Base-by-base conservation (phyloP, 37 sponge, comb jelly and placozoan genomes). In the Dysidea cf. avara region DNA sequence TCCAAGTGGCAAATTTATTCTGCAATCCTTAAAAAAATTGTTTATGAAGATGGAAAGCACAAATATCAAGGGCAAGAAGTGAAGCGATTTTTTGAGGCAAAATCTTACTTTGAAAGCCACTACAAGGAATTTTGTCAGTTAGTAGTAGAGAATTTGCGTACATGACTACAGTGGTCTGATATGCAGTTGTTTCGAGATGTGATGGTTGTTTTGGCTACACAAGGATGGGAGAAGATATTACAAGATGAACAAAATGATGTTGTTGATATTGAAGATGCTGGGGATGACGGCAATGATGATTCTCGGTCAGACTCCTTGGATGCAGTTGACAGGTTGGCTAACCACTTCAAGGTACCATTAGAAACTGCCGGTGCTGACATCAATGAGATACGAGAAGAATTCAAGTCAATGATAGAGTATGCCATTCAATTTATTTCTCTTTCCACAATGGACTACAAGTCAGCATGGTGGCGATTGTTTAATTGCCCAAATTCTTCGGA, bases 401-500 rank as follows among this genome's bases (percentile, higher is more conserved):
- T n/a, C n/a, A n/a, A n/a, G n/a, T n/a, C n/a, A n/a, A 72, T 79
- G 68, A 16, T 59, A 12, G 40, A 35, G 47, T 74, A 73, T 74
- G 73, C 76, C 16, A 37, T 18, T 17, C 68, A 65, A 51, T 74
- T 69, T 32, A 54, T 78, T n/a, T 63, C 83, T 12, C n/a, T 75
- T 24, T 32, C 85, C 30, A 48, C 79, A 25, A 30, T 66, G 34
- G 80, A 78, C 21, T 85, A 85, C 25, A 80, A 53, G 0, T 61
- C 86, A 59, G 80, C 78, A 36, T 85, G 80, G 86, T 85, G 86
- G 74, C 28, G 74, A 58, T 43, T 81, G 29, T 84, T 62, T 53
- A 35, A 84, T 64, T 77, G 71, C 16, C 78, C 85, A 17, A 64
- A 59, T 6, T 75, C 84, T 40, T 22, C 55, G 12, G 71, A 75